phyloP scores from a whole-genome alignment of 1,140 invertebrate genomes.

The Caenorhabditis briggsae region DNA sequence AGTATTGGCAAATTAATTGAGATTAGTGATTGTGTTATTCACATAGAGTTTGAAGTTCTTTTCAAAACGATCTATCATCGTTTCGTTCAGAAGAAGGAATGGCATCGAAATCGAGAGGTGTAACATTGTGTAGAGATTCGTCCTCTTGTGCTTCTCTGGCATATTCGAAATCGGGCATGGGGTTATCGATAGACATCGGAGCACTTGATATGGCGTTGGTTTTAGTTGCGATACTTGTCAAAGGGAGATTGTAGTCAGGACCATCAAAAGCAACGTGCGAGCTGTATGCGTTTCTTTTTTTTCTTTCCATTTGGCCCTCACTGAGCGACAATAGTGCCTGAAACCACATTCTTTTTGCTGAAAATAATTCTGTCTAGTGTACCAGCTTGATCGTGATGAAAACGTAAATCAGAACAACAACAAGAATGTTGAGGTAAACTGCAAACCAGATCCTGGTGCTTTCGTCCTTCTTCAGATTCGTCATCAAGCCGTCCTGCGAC shows the following conservation, averaged over 20 bases:
- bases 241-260: slow-evolving; percentile 21
- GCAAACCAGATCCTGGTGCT: slow-evolving; percentile 35
- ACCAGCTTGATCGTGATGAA: slow-evolving; percentile 41
- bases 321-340: slow-evolving; percentile 27
- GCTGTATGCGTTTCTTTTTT: slow-evolving; percentile 5
- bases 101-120: slow-evolving; percentile 3
- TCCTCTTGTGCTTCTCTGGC: slow-evolving; percentile 1
- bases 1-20: background rate
- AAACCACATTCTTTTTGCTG: background rate
- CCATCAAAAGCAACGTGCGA: slow-evolving; percentile 17
- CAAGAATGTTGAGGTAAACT: slow-evolving; percentile 36
- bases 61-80: background rate
- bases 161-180: background rate
- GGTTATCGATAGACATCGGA: background rate
- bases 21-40: background rate
- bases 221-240: slow-evolving; percentile 9
- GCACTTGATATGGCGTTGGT: background rate
- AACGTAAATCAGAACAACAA: slow-evolving; percentile 26
- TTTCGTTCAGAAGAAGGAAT: background rate
- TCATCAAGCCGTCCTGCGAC: slow-evolving; percentile 23
- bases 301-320: background rate
- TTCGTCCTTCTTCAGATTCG: slow-evolving; percentile 44
- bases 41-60: background rate
- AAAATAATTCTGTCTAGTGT: background rate
- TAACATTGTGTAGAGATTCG: background rate